Evolutionary conservation across 2,888 invertebrate species (phyloP).

Genomic region (Baronia brevicornis): DNA sequence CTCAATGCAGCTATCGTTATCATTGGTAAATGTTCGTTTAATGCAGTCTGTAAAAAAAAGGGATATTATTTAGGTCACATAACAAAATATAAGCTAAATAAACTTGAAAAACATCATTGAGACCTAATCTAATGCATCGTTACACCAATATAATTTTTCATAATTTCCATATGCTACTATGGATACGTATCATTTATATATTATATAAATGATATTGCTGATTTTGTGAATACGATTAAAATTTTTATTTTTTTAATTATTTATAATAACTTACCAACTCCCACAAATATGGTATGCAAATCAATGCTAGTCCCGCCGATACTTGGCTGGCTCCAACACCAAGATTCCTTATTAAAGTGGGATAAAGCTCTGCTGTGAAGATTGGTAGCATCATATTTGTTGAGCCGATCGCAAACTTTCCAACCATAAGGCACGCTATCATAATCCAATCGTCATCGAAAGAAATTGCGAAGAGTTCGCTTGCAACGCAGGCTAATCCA

Average conservation of each 20-base stretch:
- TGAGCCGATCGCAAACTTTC: constrained; percentile 86
- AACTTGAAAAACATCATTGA: no score
- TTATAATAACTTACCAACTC: constrained; percentile 76
- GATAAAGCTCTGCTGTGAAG: constrained; percentile 83
- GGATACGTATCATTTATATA: no score
- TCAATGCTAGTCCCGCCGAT: constrained; percentile 83
- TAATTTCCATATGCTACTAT: no score
- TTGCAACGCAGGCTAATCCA: constrained; percentile 82
- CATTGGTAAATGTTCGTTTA: constrained; percentile 82
- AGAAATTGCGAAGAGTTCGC: constrained; percentile 70
- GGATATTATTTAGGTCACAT: no score
- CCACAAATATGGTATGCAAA: constrained; percentile 86
- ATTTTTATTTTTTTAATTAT: constrained; percentile 2
- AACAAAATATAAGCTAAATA: no score
- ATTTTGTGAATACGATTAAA: neutral
- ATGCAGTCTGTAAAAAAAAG: constrained; percentile 67
- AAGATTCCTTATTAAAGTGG: constrained; percentile 81
- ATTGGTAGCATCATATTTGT: constrained; percentile 88
- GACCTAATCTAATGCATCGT: no score
- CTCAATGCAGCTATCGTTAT: constrained; percentile 81
- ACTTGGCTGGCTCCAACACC: constrained; percentile 86
- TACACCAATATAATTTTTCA: no score
- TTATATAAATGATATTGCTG: no score
- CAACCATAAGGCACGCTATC: constrained; percentile 84
- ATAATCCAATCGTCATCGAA: constrained; percentile 79